These are phyloP conservation scores for Microctenopoma stevenorrisi DNA, from an alignment of 2,797 vertebrate genomes.

Conservation along the genomic window DNA sequence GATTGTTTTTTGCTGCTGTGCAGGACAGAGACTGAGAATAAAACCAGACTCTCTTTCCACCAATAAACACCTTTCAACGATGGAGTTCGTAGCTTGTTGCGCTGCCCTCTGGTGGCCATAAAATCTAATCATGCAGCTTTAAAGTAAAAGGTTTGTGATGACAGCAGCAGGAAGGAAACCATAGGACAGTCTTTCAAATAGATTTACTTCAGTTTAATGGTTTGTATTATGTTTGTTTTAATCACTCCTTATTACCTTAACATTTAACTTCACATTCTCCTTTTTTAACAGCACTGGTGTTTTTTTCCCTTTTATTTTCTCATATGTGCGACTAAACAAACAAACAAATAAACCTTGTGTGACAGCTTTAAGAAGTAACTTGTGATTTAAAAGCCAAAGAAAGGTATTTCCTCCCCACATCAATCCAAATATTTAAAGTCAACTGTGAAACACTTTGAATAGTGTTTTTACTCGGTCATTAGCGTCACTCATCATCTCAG, in stretches of 20 bases:
- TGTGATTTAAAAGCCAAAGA: not conserved
- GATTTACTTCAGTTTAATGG: too few species aligned
- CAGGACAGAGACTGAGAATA: too few species aligned
- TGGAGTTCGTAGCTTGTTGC: not conserved
- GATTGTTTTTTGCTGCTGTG: too few species aligned
- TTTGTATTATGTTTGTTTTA: not conserved
- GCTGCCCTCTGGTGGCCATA: not conserved
- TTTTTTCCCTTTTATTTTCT: slow-evolving; percentile 6
- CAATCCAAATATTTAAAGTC: slow-evolving; percentile 2
- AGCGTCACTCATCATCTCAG: slow-evolving; percentile 20
- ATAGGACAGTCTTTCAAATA: too few species aligned
- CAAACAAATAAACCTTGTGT: slow-evolving; percentile 32
- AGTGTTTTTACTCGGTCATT: slow-evolving; percentile 25
- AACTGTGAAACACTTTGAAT: slow-evolving; percentile 13
- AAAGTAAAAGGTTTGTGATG: not conserved
- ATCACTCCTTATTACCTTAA: not conserved
- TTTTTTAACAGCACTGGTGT: not conserved
- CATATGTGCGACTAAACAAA: slow-evolving; percentile 21
- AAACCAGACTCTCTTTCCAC: too few species aligned
- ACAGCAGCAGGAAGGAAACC: not conserved
- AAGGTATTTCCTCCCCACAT: slow-evolving; percentile 19
- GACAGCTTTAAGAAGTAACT: slow-evolving; percentile 9
- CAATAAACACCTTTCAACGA: too few species aligned
- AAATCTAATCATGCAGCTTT: not conserved
- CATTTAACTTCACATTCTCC: slow-evolving; percentile 20